Conservation (phyloP, 2,888 invertebrate species). For the Megaustenia siamemsis region DNA sequence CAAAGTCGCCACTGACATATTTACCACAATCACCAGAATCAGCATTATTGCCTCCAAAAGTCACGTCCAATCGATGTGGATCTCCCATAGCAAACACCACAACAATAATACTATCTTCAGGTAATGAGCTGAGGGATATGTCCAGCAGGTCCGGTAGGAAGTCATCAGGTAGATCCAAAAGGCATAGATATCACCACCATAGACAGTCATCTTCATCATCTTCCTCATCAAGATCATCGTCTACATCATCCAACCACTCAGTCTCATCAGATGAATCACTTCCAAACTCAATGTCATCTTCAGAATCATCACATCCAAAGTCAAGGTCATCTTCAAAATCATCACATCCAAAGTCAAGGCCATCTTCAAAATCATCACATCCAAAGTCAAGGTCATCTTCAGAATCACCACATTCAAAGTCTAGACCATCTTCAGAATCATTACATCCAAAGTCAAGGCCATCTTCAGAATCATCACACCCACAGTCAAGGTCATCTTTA, state of each 20-base stretch:
- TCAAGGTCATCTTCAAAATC: neutral
- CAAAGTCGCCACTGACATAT: neutral
- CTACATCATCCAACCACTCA: neutral
- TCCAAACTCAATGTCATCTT: neutral
- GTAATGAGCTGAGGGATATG: neutral
- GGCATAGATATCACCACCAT: neutral
- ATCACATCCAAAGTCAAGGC: neutral
- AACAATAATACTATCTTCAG: slow-evolving; percentile 17
- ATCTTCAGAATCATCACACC: too few species aligned
- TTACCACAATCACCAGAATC: neutral
- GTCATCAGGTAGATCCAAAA: neutral
- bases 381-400: too few species aligned
- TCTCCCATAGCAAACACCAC: slow-evolving; percentile 6
- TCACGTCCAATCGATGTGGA: neutral
- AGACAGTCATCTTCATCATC: neutral
- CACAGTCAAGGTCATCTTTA: neutral
- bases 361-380: neutral
- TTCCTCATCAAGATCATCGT: neutral
- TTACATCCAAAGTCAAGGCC: too few species aligned
- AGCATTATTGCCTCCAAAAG: neutral
- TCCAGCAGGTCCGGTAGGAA: neutral
- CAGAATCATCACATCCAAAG: neutral
- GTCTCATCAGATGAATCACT: neutral
- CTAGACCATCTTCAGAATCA: too few species aligned
- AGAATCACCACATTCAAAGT: too few species aligned